Conservation (phyloP, 23 tunicate species). For the Botrylloides violaceus region DNA sequence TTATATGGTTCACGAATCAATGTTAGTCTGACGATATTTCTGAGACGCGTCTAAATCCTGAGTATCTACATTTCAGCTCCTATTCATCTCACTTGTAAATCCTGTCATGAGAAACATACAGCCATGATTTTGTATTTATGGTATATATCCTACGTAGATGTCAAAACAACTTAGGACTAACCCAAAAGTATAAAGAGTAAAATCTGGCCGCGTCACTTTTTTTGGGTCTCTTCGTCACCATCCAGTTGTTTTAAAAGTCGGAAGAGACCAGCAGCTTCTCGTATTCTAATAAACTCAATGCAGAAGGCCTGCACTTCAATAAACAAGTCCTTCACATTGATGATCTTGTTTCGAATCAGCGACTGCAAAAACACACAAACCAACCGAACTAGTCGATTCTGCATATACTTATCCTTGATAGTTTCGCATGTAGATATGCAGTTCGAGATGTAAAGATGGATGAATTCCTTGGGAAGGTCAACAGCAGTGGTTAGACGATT, state of each 20-base stretch:
- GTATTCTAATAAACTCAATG: constrained; percentile 89
- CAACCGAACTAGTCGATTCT: constrained; percentile 88
- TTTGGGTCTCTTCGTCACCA: constrained; percentile 43
- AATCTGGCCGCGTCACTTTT: constrained; percentile 22
- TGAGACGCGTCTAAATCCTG: no score
- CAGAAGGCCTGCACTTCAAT: constrained; percentile 99
- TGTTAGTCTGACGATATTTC: no score
- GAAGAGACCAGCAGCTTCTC: constrained; percentile 98
- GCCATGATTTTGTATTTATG: no score
- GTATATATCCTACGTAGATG: no score
- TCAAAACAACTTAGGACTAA: no score
- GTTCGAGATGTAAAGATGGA: constrained; percentile 86
- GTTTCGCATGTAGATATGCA: constrained; percentile 96
- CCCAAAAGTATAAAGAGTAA: not conserved
- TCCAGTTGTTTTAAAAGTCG: constrained; percentile 85
- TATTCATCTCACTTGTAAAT: no score
- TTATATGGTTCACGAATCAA: no score
- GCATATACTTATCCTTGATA: constrained; percentile 88
- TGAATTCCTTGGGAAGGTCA: constrained; percentile 91
- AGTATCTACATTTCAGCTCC: constrained; percentile 50
- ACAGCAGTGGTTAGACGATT: constrained; percentile 88
- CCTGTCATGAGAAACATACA: no score
- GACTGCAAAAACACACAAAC: constrained; percentile 98
- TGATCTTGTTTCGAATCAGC: constrained; percentile 74
- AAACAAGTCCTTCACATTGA: constrained; percentile 86